These are phyloP conservation scores for Pseudochirops cupreus DNA, from an alignment of 2,797 vertebrate species.

Conservation along the genomic window DNA sequence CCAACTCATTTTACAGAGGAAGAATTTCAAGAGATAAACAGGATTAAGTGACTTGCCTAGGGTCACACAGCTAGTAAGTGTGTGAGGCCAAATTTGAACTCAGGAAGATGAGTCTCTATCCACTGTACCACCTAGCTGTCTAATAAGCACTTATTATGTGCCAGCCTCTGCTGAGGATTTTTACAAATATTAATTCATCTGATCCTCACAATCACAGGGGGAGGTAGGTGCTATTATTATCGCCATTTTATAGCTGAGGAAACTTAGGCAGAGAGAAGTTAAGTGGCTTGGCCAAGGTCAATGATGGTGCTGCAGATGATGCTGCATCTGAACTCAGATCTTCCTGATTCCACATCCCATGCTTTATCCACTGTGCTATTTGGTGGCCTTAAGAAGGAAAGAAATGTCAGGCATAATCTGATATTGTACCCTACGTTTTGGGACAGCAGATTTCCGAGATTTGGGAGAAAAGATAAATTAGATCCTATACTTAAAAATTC, in stretches of 20 bases:
- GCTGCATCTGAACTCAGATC: neutral
- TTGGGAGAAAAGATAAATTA: neutral
- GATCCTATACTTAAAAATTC: neutral
- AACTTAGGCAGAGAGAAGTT: neutral
- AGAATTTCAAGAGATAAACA: no score
- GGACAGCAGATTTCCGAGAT: neutral
- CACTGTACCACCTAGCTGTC: no score
- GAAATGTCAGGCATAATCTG: neutral
- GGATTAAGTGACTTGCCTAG: no score
- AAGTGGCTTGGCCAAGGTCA: neutral
- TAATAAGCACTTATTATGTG: neutral
- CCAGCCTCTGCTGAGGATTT: neutral
- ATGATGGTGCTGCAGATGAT: no score
- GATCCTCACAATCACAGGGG: neutral
- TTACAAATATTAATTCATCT: neutral
- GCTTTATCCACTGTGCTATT: neutral
- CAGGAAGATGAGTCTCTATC: no score
- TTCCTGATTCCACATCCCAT: neutral
- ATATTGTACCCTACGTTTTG: neutral
- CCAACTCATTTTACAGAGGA: no score
- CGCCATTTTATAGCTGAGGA: neutral
- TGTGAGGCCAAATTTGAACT: no score
- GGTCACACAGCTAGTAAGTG: no score
- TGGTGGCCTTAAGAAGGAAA: neutral
- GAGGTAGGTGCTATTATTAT: no score